A percentile compares a stretch with the other conserved stretches of the same genome.
Conservation (phyloP, 2,113 vertebrate genomes). For the Diphyllodes magnificus region DNA sequence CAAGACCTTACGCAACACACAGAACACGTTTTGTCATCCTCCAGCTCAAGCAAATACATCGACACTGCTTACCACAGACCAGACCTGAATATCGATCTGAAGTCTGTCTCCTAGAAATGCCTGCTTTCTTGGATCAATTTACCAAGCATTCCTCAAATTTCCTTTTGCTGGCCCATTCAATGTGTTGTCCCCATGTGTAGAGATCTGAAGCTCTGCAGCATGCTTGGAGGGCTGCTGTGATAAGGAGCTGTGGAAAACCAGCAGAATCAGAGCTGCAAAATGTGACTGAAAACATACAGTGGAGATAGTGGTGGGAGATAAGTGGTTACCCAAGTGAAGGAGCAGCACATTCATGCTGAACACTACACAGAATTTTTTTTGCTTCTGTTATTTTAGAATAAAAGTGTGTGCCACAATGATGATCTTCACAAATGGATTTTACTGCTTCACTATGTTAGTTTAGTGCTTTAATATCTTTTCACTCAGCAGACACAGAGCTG, state of each 20-base stretch:
- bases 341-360: background rate
- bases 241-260: background rate
- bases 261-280: background rate
- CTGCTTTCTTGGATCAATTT: background rate
- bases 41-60: background rate
- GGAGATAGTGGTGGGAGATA: background rate
- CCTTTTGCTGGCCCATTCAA: background rate
- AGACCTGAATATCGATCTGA: background rate
- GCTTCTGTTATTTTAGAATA: background rate
- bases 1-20: background rate
- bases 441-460: background rate
- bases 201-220: background rate
- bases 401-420: background rate
- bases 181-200: accelerated
- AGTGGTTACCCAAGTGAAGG: background rate
- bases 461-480: background rate
- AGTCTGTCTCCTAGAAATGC: background rate
- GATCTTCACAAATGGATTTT: background rate
- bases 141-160: background rate
- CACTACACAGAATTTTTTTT: background rate
- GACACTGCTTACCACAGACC: background rate
- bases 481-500: background rate
- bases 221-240: background rate
- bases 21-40: background rate
- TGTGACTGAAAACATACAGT: accelerated